Evolutionary conservation across 1,140 invertebrate species (phyloP).

Genomic region (Brachionus angularis): DNA sequence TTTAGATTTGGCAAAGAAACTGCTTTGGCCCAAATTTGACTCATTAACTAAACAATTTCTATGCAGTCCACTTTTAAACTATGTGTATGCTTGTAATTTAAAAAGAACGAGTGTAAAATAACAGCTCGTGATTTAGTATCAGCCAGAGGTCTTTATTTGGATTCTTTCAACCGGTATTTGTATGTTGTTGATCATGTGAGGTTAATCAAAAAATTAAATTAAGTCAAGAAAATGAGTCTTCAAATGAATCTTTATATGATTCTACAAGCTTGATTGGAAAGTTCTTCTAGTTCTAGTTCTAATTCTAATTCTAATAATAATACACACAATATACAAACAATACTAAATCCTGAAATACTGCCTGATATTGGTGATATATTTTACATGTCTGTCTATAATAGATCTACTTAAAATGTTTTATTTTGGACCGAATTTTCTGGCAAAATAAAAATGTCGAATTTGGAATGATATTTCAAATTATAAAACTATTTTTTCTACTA

Average conservation of each 20-base stretch:
- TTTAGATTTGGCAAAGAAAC: constrained; percentile 29
- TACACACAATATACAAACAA: neutral
- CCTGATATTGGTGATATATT: constrained; percentile 31
- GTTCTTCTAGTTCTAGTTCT: neutral
- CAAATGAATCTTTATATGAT: neutral
- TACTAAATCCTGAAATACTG: constrained; percentile 5
- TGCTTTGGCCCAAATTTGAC: constrained; percentile 27
- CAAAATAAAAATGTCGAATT: constrained; percentile 35
- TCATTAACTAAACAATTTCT: constrained; percentile 1
- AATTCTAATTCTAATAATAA: no score
- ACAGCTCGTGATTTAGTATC: constrained; percentile 30
- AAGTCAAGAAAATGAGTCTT: neutral
- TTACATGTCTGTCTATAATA: neutral
- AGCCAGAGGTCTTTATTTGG: constrained; percentile 23
- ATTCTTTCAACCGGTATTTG: neutral
- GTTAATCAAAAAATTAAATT: neutral
- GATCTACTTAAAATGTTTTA: constrained; percentile 7
- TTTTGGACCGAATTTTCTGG: constrained; percentile 43
- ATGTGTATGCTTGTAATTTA: constrained; percentile 30
- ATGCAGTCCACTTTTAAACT: constrained; percentile 8
- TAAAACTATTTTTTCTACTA: constrained; percentile 35
- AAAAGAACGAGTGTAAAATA: constrained; percentile 6
- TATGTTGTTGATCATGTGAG: constrained; percentile 34
- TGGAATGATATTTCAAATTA: neutral
- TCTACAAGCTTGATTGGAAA: no score